A percentile compares a stretch with the other conserved stretches of the same genome.
Conservation (phyloP, 1,140 invertebrate species). For the Lepidostoma basale region DNA sequence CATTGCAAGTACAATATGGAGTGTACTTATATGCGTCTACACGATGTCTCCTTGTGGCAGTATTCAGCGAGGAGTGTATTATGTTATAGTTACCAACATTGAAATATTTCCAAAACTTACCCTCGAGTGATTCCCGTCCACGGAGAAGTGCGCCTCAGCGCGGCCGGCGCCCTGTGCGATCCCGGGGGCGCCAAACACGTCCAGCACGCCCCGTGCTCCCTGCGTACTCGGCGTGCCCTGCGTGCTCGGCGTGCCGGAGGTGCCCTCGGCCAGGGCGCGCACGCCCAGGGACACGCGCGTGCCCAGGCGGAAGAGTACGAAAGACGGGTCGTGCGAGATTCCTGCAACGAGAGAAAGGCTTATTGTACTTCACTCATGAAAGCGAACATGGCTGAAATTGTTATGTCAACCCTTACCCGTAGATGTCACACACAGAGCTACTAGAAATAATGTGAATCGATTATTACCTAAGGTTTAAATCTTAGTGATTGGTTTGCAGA, state of each 20-base stretch:
- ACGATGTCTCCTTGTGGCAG: too few species aligned
- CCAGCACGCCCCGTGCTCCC: constrained; percentile 66
- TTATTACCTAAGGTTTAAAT: too few species aligned
- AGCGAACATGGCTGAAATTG: too few species aligned
- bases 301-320: constrained; percentile 80
- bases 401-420: too few species aligned
- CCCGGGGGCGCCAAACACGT: constrained; percentile 81
- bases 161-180: constrained; percentile 77
- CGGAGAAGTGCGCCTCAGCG: constrained; percentile 82
- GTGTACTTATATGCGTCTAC: too few species aligned
- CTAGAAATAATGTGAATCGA: too few species aligned
- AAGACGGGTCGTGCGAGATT: constrained; percentile 81
- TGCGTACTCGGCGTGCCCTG: constrained; percentile 50
- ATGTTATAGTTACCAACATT: not conserved
- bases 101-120: constrained; percentile 56
- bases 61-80: too few species aligned
- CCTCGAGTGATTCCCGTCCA: constrained; percentile 88
- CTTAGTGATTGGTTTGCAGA: too few species aligned
- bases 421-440: too few species aligned
- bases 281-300: constrained; percentile 74
- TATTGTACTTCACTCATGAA: too few species aligned
- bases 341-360: too few species aligned
- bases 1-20: too few species aligned
- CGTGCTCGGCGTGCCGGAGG: constrained; percentile 31
- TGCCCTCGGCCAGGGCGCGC: constrained; percentile 79